phyloP scores from a whole-genome alignment of 2,888 invertebrate genomes.

The Parascotia fuliginaria region DNA sequence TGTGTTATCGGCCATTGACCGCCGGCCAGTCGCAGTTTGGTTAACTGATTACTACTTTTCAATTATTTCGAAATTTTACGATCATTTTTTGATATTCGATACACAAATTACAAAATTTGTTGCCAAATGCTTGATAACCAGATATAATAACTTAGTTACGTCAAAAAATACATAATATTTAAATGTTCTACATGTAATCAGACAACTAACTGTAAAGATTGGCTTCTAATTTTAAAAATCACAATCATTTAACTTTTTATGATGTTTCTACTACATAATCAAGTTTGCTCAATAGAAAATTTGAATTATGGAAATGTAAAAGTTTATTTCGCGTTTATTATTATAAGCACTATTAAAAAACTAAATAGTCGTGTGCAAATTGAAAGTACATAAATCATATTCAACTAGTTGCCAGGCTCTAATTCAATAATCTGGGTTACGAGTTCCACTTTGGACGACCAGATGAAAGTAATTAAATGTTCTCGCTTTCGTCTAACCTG shows the following conservation, averaged over 20 bases:
- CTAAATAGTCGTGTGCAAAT: constrained; percentile 31
- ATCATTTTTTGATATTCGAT: not conserved
- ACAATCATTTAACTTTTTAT: constrained; percentile 5
- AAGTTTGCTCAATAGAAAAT: constrained; percentile 1
- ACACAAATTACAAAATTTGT: constrained; percentile 26
- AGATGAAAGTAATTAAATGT: constrained; percentile 76
- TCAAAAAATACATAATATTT: constrained; percentile 17
- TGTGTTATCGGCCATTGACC: constrained; percentile 56
- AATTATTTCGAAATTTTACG: constrained; percentile 5
- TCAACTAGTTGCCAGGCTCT: constrained; percentile 30
- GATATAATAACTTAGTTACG: not conserved
- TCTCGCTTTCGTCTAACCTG: constrained; percentile 74
- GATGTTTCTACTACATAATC: constrained; percentile 1
- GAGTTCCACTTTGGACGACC: constrained; percentile 56
- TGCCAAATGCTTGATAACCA: not conserved
- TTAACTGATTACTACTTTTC: constrained; percentile 31
- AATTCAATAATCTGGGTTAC: constrained; percentile 55
- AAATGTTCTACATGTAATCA: constrained; percentile 14
- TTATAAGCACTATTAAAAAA: constrained; percentile 4
- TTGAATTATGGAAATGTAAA: constrained; percentile 30
- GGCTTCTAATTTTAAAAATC: constrained; percentile 10
- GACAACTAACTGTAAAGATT: constrained; percentile 10
- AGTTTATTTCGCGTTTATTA: constrained; percentile 13
- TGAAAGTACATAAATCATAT: constrained; percentile 45
- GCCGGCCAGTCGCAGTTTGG: constrained; percentile 27